phyloP scores from a whole-genome alignment of 1,140 invertebrate genomes.

The Ips typographus region DNA sequence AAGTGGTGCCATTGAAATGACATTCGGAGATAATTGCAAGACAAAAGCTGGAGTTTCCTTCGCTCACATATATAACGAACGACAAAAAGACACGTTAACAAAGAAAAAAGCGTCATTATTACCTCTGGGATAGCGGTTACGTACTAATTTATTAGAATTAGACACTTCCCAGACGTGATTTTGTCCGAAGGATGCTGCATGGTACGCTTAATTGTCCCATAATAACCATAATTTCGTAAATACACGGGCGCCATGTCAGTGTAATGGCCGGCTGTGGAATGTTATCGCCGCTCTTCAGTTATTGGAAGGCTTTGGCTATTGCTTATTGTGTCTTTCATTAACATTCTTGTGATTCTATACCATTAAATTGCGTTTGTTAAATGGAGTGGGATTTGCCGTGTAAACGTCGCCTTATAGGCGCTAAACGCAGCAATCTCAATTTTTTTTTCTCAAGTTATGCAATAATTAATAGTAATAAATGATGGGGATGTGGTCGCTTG shows the following conservation, averaged over 20 bases:
- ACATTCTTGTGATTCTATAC: slow-evolving; percentile 5
- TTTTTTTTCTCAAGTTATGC: background rate
- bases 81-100: background rate
- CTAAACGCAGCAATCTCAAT: background rate
- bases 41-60: too few species aligned
- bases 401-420: too few species aligned
- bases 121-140: slow-evolving; percentile 12
- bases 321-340: background rate
- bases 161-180: slow-evolving; percentile 33
- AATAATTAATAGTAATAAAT: background rate
- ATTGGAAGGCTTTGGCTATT: slow-evolving; percentile 20
- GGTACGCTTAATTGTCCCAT: slow-evolving; percentile 34
- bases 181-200: slow-evolving; percentile 30
- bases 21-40: too few species aligned
- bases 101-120: slow-evolving; percentile 11
- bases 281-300: slow-evolving; percentile 41
- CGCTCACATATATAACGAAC: too few species aligned
- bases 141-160: slow-evolving; percentile 32
- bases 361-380: background rate
- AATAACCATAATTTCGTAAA: slow-evolving; percentile 44
- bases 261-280: slow-evolving; percentile 39
- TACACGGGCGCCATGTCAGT: slow-evolving; percentile 41
- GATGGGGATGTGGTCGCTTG: background rate
- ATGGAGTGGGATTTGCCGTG: background rate
- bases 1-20: too few species aligned